Conservation (phyloP, 2,888 invertebrate species). For the Ectobius pallidus region DNA sequence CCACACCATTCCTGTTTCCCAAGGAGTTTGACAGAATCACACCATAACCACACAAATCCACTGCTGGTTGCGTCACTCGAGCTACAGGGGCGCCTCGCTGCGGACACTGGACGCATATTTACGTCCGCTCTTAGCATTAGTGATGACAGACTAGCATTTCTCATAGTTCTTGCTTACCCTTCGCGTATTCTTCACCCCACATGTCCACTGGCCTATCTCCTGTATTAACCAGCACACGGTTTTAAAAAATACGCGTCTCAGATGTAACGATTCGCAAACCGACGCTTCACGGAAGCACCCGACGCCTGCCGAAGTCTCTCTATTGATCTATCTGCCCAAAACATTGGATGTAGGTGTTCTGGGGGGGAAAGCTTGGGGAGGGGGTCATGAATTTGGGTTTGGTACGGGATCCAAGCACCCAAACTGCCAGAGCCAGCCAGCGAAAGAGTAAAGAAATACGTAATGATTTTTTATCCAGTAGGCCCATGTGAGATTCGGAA, state of each 20-base stretch:
- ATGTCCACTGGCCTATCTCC: too few species aligned
- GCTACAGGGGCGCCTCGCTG: constrained; percentile 25
- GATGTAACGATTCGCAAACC: constrained; percentile 21
- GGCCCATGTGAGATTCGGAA: too few species aligned
- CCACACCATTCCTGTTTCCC: neutral
- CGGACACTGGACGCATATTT: neutral
- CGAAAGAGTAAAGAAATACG: too few species aligned
- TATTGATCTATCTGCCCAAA: constrained; percentile 32
- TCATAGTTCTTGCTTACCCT: too few species aligned
- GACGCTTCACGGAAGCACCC: neutral
- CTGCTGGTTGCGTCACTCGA: constrained; percentile 27
- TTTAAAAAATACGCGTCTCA: constrained; percentile 26
- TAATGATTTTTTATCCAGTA: too few species aligned
- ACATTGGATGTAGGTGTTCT: constrained; percentile 29
- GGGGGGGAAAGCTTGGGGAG: constrained; percentile 6
- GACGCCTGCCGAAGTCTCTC: constrained; percentile 15
- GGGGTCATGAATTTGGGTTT: constrained; percentile 20
- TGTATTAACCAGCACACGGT: neutral
- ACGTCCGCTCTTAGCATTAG: too few species aligned
- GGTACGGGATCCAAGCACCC: constrained; percentile 9
- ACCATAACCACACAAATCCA: neutral
- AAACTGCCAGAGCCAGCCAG: too few species aligned
- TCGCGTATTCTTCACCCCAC: too few species aligned
- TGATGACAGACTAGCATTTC: too few species aligned
- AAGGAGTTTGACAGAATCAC: too few species aligned